A percentile compares a stretch with the other conserved stretches of the same genome.
phyloP scores from a whole-genome alignment of 2,888 invertebrate genomes.

The Stramonita haemastoma region DNA sequence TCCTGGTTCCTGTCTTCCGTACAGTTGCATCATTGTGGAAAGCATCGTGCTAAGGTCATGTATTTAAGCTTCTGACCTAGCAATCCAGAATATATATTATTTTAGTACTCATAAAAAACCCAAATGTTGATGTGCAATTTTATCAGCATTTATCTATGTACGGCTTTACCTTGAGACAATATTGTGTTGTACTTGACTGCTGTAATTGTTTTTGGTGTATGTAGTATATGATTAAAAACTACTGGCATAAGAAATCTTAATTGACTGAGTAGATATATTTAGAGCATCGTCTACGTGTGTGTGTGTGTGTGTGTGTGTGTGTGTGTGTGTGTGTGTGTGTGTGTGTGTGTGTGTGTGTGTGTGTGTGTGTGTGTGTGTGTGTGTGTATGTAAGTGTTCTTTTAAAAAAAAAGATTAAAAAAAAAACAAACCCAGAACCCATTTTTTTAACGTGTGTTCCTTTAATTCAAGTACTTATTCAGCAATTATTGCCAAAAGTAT shows the following conservation, averaged over 20 bases:
- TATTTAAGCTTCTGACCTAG: neutral
- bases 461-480: too few relatives aligned
- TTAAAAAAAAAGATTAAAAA: neutral
- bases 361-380: conserved; percentile 1
- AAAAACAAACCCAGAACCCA: neutral
- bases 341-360: neutral
- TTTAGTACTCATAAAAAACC: neutral
- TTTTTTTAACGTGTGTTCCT: too few relatives aligned
- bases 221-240: neutral
- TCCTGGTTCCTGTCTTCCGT: neutral
- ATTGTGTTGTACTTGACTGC: neutral
- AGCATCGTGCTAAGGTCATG: neutral
- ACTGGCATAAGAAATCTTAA: neutral
- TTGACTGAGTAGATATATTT: neutral
- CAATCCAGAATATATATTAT: neutral
- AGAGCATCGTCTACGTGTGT: neutral
- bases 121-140: neutral
- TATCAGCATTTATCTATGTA: neutral
- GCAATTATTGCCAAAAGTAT: too few relatives aligned
- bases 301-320: neutral
- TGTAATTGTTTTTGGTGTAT: too few relatives aligned
- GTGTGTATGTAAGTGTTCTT: neutral
- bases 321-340: neutral
- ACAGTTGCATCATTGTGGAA: neutral
- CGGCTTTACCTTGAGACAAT: neutral